These are phyloP conservation scores for Oligia latruncula DNA, from an alignment of 2,888 invertebrate genomes.

Conservation along the genomic window DNA sequence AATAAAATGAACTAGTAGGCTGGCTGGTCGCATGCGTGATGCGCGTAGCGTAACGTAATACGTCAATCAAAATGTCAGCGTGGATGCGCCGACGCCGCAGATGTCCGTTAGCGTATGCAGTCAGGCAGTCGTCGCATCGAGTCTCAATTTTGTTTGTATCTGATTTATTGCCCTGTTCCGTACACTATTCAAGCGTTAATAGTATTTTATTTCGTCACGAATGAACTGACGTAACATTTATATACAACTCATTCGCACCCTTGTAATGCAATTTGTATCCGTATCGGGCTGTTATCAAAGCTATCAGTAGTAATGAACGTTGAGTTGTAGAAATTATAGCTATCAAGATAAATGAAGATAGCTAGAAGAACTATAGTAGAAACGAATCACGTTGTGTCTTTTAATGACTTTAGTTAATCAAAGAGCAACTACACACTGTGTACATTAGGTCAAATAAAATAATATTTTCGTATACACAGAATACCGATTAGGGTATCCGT, in stretches of 20 bases:
- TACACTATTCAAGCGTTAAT: constrained; percentile 25
- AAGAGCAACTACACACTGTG: background rate
- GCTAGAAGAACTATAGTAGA: constrained; percentile 9
- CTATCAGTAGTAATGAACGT: constrained; percentile 43
- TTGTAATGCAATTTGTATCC: constrained; percentile 19
- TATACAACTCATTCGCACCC: constrained; percentile 17
- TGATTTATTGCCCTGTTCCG: constrained; percentile 49
- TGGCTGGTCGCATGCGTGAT: constrained; percentile 70
- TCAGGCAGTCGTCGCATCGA: constrained; percentile 48
- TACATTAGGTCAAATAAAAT: constrained; percentile 5
- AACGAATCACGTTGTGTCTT: constrained; percentile 23
- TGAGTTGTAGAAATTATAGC: constrained; percentile 36
- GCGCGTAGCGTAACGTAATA: constrained; percentile 74
- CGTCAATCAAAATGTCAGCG: constrained; percentile 84
- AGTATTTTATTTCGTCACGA: constrained; percentile 20
- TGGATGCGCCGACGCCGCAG: constrained; percentile 67
- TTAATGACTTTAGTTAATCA: constrained; percentile 20
- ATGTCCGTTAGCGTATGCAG: constrained; percentile 50
- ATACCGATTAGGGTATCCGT: constrained; percentile 23
- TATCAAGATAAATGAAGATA: constrained; percentile 45
- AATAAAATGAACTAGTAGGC: constrained; percentile 74
- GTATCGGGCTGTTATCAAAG: constrained; percentile 39
- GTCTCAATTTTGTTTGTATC: constrained; percentile 49
- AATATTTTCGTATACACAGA: background rate
- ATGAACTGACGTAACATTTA: constrained; percentile 30